Base-by-base conservation (phyloP, 2,113 vertebrate species). In the Takifugu bimaculatus region DNA sequence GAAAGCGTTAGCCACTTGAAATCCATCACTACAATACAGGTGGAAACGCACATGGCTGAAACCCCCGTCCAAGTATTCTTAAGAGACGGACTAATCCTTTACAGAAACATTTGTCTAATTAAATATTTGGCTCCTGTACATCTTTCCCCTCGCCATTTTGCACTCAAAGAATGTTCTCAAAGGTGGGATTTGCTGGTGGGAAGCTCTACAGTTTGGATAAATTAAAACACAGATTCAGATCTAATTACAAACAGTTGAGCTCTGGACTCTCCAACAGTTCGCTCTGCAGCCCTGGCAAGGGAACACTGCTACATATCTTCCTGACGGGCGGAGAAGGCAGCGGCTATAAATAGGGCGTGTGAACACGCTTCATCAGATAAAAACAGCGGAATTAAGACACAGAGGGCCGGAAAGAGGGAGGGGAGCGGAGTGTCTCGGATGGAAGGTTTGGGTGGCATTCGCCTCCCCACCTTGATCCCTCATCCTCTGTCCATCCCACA, bases 91-190 rank as follows among this genome's bases (percentile, higher is more conserved):
- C 61, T 81, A 77, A 83, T 83, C 85, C 78, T 77, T 60, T 67
- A 61, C 73, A 83, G 71, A 85, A 84, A 87, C 62, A 65, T 78
- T 72, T 79, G 50, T 60, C 60, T 74, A 78, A 85, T 83, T 84
- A 79, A 81, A 78, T 71, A 81, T 82, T 82, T 78, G 75, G 72
- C 77, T 82, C 68, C 64, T 54, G 53, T 55, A 53, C 39, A 12
- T 12, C 49, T 65, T 65, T 75, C 59, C 66, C 20, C 70, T 64
- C 6, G 65, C 56, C 53, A 54, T 51, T 54, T 14, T 71, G 25
- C 60, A 13, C 68, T 71, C 42, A 56, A n/a, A 50, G 63, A 44
- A 63, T 53, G 49, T 62, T 65, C 64, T 72, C 52, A 57, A 60
- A 76, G 53, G 63, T 66, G 66, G 47, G 9, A 58, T 52, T 59